Evolutionary conservation across 2,797 vertebrate species (phyloP).

Genomic region (Nyctibius grandis): DNA sequence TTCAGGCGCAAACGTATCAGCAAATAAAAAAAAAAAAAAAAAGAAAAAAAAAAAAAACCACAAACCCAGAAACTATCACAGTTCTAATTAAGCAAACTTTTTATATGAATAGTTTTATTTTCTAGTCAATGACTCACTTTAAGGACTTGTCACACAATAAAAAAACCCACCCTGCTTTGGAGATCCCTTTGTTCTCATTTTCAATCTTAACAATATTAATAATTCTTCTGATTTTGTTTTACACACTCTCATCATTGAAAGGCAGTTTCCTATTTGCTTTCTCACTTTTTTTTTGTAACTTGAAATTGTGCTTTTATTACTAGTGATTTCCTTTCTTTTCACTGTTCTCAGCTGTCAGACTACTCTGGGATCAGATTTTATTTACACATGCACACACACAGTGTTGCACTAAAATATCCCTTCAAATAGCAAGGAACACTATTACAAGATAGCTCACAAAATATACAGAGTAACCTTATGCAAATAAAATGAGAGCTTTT

Average conservation of each 20-base stretch:
- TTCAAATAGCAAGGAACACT: neutral
- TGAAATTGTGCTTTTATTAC: neutral
- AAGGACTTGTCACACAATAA: neutral
- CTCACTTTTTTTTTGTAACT: neutral
- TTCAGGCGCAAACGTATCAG: neutral
- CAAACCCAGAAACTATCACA: neutral
- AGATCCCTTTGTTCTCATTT: neutral
- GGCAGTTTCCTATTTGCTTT: neutral
- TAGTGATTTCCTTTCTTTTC: neutral
- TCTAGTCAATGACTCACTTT: neutral
- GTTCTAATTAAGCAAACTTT: neutral
- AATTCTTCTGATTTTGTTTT: neutral
- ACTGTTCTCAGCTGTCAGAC: neutral
- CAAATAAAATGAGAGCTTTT: neutral
- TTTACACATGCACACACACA: fast-evolving
- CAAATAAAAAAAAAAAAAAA: neutral
- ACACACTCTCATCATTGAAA: neutral
- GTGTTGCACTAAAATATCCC: neutral
- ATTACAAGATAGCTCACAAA: neutral
- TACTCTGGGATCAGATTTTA: neutral
- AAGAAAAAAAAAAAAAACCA: neutral
- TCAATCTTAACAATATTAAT: neutral
- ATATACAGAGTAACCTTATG: neutral
- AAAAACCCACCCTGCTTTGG: neutral
- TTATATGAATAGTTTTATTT: neutral